Percentiles rank a stretch among this genome's conserved stretches.
phyloP scores from a whole-genome alignment of 2,888 invertebrate species.

The Melangyna quadrimaculata region DNA sequence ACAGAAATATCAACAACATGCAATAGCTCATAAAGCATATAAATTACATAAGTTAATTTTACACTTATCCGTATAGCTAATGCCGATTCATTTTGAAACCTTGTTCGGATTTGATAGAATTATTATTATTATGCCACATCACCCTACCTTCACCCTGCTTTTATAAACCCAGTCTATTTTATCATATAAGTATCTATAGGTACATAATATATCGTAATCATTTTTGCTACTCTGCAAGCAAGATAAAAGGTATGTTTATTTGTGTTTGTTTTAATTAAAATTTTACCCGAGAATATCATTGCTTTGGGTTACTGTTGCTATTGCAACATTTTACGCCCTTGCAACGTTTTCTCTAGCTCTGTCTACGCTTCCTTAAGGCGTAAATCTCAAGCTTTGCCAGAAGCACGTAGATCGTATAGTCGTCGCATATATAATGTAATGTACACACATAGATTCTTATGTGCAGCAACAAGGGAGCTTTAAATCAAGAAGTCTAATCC shows the following conservation, averaged over 20 bases:
- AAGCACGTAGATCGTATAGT: conserved; percentile 20
- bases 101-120: conserved; percentile 45
- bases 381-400: conserved; percentile 52
- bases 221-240: not conserved
- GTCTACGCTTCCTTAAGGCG: conserved; percentile 24
- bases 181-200: not conserved
- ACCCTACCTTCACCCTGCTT: not conserved
- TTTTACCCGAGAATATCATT: conserved; percentile 37
- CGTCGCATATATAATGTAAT: not conserved
- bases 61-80: conserved; percentile 62
- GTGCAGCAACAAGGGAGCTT: conserved; percentile 40
- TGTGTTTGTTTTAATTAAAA: conserved; percentile 70
- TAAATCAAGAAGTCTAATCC: conserved; percentile 71
- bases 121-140: conserved; percentile 30
- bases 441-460: conserved; percentile 11
- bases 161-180: fast-evolving
- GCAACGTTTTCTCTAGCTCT: not conserved
- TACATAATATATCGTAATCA: not conserved
- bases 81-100: conserved; percentile 62
- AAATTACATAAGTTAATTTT: conserved; percentile 47
- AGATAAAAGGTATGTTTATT: conserved; percentile 46
- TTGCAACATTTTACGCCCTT: conserved; percentile 40
- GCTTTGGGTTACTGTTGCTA: not conserved
- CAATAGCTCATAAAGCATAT: not conserved
- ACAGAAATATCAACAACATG: not conserved